Conservation (phyloP, 2,113 vertebrate genomes). For the Hepsetus odoe region DNA sequence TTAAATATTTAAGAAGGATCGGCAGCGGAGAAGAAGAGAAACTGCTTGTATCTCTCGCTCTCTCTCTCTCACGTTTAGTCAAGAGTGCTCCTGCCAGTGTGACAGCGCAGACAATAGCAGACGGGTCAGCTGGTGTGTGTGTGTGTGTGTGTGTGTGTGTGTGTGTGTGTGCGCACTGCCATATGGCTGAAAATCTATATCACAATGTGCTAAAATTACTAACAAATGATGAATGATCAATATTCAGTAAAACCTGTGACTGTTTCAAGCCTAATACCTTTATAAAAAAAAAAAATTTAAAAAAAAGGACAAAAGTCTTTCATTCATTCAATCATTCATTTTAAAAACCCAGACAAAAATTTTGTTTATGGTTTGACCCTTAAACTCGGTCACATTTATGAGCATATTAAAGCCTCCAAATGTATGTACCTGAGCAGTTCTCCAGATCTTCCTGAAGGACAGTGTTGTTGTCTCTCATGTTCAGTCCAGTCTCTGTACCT, state of each 20-base stretch:
- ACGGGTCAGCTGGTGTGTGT: conserved; percentile 53
- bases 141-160: conserved; percentile 54
- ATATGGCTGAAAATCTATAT: conserved; percentile 8
- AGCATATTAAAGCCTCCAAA: too few species aligned
- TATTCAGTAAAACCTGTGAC: not conserved
- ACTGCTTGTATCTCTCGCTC: conserved; percentile 43
- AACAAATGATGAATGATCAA: not conserved
- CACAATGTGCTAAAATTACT: not conserved
- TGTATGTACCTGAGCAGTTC: too few species aligned
- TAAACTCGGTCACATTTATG: too few species aligned
- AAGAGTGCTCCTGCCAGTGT: not conserved
- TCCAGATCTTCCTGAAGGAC: too few species aligned
- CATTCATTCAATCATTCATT: too few species aligned
- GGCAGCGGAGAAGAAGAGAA: not conserved
- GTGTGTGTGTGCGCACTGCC: conserved; percentile 30
- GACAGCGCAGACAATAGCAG: conserved; percentile 59
- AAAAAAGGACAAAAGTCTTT: too few species aligned
- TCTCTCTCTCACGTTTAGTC: conserved; percentile 33
- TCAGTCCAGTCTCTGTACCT: too few species aligned
- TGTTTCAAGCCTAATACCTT: not conserved
- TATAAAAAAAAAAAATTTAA: too few species aligned
- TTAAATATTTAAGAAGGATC: conserved; percentile 56
- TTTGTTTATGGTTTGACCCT: too few species aligned
- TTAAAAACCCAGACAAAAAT: too few species aligned
- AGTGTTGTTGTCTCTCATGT: too few species aligned